Evolutionary conservation across 2,888 invertebrate species (phyloP).

Genomic region (Quadroppia sp.): DNA sequence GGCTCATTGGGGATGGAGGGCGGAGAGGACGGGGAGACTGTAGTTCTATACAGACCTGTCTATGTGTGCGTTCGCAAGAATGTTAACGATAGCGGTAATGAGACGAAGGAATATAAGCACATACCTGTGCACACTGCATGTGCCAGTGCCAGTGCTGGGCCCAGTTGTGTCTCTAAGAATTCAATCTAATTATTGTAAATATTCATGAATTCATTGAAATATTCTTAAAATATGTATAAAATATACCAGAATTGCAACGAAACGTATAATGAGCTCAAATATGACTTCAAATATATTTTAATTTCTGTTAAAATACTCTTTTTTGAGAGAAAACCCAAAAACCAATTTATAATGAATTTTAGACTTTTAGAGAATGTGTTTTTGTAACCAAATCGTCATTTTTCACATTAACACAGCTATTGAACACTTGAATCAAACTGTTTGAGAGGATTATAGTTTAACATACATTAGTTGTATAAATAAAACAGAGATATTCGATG

Average conservation of each 20-base stretch:
- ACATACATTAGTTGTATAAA: too few species aligned
- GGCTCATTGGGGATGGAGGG: slow-evolving; percentile 62
- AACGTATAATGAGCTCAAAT: not conserved
- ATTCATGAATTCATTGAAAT: not conserved
- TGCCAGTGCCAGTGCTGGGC: not conserved
- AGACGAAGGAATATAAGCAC: not conserved
- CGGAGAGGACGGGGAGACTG: slow-evolving; percentile 56
- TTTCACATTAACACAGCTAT: too few species aligned
- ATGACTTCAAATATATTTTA: not conserved
- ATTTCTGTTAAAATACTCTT: not conserved
- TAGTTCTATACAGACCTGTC: slow-evolving; percentile 65
- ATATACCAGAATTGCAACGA: slow-evolving; percentile 13
- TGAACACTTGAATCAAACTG: too few species aligned
- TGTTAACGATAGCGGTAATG: not conserved
- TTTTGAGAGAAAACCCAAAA: too few species aligned
- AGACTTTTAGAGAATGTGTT: too few species aligned
- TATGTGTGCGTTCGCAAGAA: slow-evolving; percentile 53
- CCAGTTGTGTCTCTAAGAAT: slow-evolving; percentile 7
- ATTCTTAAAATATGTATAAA: not conserved
- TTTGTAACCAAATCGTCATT: too few species aligned
- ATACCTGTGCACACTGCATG: not conserved
- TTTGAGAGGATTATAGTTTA: too few species aligned
- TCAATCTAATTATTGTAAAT: not conserved
- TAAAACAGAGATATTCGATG: too few species aligned
- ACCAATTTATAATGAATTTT: too few species aligned